A percentile compares a stretch with the other conserved stretches of the same genome.
Evolutionary conservation across 2,113 vertebrate genomes (phyloP).

Genomic region (Phoenicopterus ruber): DNA sequence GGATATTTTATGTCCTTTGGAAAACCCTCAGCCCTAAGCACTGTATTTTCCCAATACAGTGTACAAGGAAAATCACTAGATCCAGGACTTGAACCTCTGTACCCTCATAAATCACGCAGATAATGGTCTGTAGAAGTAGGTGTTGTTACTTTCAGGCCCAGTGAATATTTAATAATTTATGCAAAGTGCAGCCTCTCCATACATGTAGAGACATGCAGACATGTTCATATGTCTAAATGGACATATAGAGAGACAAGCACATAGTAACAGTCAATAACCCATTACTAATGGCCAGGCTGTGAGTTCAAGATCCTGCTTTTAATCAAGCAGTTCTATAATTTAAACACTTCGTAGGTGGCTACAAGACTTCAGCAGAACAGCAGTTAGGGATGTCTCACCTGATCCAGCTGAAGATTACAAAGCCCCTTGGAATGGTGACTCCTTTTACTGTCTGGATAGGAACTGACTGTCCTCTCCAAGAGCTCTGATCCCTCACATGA

Average conservation of each 20-base stretch:
- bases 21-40: not conserved
- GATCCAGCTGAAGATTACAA: not conserved
- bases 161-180: not conserved
- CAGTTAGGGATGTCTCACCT: not conserved
- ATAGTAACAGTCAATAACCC: not conserved
- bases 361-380: not conserved
- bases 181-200: not conserved
- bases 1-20: not conserved
- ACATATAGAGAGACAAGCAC: not conserved
- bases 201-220: not conserved
- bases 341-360: not conserved
- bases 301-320: not conserved
- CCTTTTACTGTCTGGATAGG: not conserved
- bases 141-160: not conserved
- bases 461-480: not conserved
- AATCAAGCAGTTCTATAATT: not conserved
- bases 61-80: not conserved
- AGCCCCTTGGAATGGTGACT: fast-evolving
- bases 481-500: not conserved
- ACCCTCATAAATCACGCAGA: not conserved
- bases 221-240: not conserved
- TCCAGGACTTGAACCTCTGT: not conserved
- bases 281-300: not conserved
- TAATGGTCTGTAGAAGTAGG: not conserved
- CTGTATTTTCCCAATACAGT: not conserved